Evolutionary conservation across 1,140 invertebrate species (phyloP).

Genomic region (Eueides isabella): DNA sequence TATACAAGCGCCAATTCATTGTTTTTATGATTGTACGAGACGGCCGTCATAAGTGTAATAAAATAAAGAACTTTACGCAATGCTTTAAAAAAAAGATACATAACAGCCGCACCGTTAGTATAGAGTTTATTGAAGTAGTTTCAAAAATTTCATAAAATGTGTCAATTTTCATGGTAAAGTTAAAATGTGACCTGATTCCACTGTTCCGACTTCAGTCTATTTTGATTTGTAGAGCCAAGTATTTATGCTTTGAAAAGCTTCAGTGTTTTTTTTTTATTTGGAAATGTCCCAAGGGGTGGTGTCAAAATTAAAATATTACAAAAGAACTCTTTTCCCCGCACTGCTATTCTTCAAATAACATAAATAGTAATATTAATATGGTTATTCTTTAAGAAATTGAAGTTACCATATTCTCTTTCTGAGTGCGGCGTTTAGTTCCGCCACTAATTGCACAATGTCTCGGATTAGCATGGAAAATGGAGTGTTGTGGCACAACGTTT

Average conservation of each 20-base stretch:
- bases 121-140: neutral
- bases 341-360: no score
- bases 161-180: constrained; percentile 8
- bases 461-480: no score
- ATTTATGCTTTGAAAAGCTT: neutral
- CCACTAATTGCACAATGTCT: no score
- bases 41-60: constrained; percentile 31
- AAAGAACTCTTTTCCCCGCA: no score
- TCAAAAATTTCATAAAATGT: neutral
- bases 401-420: no score
- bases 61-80: constrained; percentile 9
- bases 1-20: constrained; percentile 30
- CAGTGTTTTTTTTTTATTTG: constrained; percentile 1
- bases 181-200: neutral
- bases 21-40: constrained; percentile 31
- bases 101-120: neutral
- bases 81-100: constrained; percentile 17
- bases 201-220: neutral
- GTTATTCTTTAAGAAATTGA: no score
- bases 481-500: no score
- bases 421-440: no score
- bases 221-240: neutral
- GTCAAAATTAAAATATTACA: neutral
- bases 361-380: no score
- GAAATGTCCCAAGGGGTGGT: neutral